phyloP scores from a whole-genome alignment of 2,888 invertebrate species.

The Drosophila kambysellisi region DNA sequence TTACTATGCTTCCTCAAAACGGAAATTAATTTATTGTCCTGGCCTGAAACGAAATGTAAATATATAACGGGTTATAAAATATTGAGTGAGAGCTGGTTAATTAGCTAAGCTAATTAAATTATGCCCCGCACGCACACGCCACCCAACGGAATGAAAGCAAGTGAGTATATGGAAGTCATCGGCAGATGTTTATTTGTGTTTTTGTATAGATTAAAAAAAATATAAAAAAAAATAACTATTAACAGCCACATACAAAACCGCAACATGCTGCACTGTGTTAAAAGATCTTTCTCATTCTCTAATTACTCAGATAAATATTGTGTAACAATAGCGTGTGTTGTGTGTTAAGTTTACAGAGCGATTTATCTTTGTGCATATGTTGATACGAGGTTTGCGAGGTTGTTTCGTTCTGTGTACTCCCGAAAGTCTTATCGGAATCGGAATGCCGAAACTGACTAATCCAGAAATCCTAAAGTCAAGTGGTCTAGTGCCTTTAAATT shows the following conservation, averaged over 20 bases:
- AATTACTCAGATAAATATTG: conserved; percentile 19
- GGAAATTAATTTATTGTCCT: conserved; percentile 34
- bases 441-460: conserved; percentile 20
- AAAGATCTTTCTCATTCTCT: conserved; percentile 16
- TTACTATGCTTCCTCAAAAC: conserved; percentile 26
- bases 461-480: conserved; percentile 28
- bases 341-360: conserved; percentile 5
- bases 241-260: background rate
- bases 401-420: conserved; percentile 9
- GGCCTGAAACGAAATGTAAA: conserved; percentile 44
- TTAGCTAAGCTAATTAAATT: conserved; percentile 56
- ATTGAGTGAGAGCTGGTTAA: conserved; percentile 37
- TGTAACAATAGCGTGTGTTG: background rate
- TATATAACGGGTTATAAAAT: conserved; percentile 39
- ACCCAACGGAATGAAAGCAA: background rate
- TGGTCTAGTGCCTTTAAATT: conserved; percentile 30
- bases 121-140: conserved; percentile 16
- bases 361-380: conserved; percentile 17
- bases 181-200: background rate
- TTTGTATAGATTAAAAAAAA: background rate
- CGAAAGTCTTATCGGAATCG: conserved; percentile 46
- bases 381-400: conserved; percentile 3
- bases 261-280: conserved; percentile 15
- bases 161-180: background rate
- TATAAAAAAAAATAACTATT: background rate